Evolutionary conservation across 2,113 vertebrate genomes (phyloP).

Genomic region (Podarcis cretensis): DNA sequence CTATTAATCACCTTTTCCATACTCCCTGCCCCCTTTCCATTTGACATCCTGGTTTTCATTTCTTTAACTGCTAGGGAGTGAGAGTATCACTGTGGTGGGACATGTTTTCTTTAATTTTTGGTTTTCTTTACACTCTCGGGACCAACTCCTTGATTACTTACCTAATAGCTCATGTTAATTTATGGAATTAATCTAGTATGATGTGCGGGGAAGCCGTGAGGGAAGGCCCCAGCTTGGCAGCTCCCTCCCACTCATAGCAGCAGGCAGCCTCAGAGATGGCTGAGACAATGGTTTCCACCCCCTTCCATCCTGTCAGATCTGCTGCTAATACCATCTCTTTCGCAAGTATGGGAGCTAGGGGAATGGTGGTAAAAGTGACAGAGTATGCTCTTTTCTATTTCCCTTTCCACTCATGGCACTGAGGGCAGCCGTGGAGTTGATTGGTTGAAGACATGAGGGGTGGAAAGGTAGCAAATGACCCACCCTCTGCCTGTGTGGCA

Average conservation of each 20-base stretch:
- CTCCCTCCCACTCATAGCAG: background rate
- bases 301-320: background rate
- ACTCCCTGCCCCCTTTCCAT: background rate
- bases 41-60: background rate
- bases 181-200: background rate
- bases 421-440: background rate
- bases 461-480: background rate
- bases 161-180: background rate
- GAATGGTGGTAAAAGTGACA: background rate
- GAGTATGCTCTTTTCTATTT: background rate
- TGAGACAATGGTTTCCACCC: background rate
- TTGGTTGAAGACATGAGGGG: background rate
- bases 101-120: background rate
- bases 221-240: background rate
- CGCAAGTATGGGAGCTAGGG: background rate
- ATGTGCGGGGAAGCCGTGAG: background rate
- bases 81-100: background rate
- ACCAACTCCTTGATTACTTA: background rate
- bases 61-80: background rate
- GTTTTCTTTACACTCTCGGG: no score
- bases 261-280: background rate
- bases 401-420: background rate
- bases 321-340: background rate
- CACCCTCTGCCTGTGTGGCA: background rate
- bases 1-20: background rate